phyloP scores from a whole-genome alignment of 2,888 invertebrate genomes.

The Pharmacophagus antenor region DNA sequence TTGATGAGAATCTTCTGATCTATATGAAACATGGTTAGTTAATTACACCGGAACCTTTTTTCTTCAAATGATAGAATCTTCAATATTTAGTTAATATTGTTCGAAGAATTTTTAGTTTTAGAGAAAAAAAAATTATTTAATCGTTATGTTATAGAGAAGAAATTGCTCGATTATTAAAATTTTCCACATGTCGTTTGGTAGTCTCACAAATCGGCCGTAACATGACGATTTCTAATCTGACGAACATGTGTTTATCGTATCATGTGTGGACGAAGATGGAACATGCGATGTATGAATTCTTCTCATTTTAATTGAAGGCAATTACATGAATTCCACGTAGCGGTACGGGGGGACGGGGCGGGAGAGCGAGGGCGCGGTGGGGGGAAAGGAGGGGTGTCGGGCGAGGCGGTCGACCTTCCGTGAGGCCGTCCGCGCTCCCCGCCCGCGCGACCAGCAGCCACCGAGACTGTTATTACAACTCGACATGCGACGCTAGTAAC shows the following conservation, averaged over 20 bases:
- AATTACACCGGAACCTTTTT: too few relatives aligned
- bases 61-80: too few relatives aligned
- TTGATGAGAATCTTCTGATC: too few relatives aligned
- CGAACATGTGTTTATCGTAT: constrained; percentile 27
- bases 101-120: too few relatives aligned
- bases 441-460: constrained; percentile 36
- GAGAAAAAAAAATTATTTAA: too few relatives aligned
- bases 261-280: constrained; percentile 46
- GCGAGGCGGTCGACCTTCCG: constrained; percentile 75
- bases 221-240: constrained; percentile 6
- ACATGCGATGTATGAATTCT: constrained; percentile 50
- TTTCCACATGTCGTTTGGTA: background rate
- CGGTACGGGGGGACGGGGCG: constrained; percentile 43
- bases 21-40: too few relatives aligned
- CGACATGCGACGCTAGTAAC: constrained; percentile 29
- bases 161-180: background rate
- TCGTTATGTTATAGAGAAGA: too few relatives aligned
- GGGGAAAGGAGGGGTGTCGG: constrained; percentile 16
- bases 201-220: background rate
- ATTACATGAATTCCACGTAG: constrained; percentile 78
- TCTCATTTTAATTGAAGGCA: constrained; percentile 74
- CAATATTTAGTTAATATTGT: too few relatives aligned
- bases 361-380: constrained; percentile 32
- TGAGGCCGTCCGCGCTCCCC: constrained; percentile 60
- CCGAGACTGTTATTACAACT: constrained; percentile 28